Percentiles rank a stretch among this genome's conserved stretches.
phyloP scores from a whole-genome alignment of 2,113 vertebrate species.

The Nothobranchius kuhntae region DNA sequence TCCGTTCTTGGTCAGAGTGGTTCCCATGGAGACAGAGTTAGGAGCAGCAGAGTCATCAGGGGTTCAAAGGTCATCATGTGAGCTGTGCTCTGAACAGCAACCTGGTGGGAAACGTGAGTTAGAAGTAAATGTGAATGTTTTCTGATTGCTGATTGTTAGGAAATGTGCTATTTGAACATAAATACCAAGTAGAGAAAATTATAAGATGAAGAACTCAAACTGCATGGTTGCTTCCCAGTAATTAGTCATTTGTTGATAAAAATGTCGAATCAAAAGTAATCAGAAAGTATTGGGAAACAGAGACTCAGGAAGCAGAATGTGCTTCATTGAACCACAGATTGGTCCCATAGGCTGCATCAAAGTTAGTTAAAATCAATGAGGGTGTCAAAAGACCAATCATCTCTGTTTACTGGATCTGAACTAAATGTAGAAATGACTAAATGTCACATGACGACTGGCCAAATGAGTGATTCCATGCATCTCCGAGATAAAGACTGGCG shows the following conservation, averaged over 20 bases:
- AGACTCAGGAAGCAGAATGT: neutral
- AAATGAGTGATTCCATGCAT: too few relatives aligned
- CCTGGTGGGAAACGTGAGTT: constrained; percentile 30
- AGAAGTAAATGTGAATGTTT: too few relatives aligned
- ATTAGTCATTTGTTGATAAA: constrained; percentile 1
- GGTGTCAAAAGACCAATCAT: constrained; percentile 6
- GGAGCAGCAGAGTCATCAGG: constrained; percentile 39
- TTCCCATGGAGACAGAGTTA: constrained; percentile 55
- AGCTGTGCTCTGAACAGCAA: constrained; percentile 46
- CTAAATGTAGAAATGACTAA: neutral
- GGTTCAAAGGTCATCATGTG: constrained; percentile 9
- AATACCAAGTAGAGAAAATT: too few relatives aligned
- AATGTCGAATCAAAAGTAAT: neutral
- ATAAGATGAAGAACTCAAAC: neutral
- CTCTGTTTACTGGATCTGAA: neutral
- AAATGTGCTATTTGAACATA: too few relatives aligned
- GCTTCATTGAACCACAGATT: neutral
- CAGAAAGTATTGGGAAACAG: constrained; percentile 14
- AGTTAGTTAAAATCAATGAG: neutral
- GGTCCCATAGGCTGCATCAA: neutral
- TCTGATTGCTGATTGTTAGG: too few relatives aligned
- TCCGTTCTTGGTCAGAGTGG: constrained; percentile 43
- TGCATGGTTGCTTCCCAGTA: constrained; percentile 1
- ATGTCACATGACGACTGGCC: too few relatives aligned
- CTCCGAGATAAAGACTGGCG: too few relatives aligned